A percentile compares a stretch with the other conserved stretches of the same genome.
phyloP scores from a whole-genome alignment of 2,888 invertebrate species.

The Asteroscopus sphinx region DNA sequence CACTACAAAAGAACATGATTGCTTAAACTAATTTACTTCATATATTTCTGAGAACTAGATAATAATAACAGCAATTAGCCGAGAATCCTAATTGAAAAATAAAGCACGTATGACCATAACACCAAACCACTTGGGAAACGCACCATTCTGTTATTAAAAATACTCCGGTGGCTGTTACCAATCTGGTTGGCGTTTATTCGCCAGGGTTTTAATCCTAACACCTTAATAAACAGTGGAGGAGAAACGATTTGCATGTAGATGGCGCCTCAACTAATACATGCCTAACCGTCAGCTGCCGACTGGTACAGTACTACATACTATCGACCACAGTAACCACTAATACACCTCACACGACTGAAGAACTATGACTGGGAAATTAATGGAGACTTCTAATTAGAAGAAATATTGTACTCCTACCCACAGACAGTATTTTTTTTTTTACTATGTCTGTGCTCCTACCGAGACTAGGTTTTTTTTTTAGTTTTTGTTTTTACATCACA shows the following conservation, averaged over 20 bases:
- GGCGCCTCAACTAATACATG: conserved; percentile 74
- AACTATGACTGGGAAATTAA: conserved; percentile 62
- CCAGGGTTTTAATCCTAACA: conserved; percentile 69
- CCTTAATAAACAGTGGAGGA: conserved; percentile 63
- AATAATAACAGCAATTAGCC: conserved; percentile 21
- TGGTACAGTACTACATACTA: conserved; percentile 79
- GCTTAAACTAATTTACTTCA: conserved; percentile 21
- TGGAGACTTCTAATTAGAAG: conserved; percentile 47
- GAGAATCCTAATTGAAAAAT: conserved; percentile 23
- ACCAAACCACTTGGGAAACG: conserved; percentile 12
- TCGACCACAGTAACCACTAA: conserved; percentile 81
- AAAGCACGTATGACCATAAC: conserved; percentile 10
- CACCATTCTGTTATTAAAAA: conserved; percentile 34
- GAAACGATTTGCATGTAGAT: conserved; percentile 83
- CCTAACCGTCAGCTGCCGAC: conserved; percentile 81
- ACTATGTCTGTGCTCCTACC: too few species aligned
- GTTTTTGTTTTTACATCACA: too few species aligned
- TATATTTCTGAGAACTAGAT: conserved; percentile 17
- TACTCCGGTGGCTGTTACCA: conserved; percentile 18
- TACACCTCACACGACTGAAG: conserved; percentile 63
- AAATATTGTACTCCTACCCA: too few species aligned
- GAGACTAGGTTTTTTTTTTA: too few species aligned
- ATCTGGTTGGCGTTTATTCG: conserved; percentile 14
- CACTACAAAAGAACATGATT: conserved; percentile 8
- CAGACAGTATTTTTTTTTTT: neutral